Evolutionary conservation across 2,113 vertebrate species (phyloP).

Genomic region (Tangachromis dhanisi): DNA sequence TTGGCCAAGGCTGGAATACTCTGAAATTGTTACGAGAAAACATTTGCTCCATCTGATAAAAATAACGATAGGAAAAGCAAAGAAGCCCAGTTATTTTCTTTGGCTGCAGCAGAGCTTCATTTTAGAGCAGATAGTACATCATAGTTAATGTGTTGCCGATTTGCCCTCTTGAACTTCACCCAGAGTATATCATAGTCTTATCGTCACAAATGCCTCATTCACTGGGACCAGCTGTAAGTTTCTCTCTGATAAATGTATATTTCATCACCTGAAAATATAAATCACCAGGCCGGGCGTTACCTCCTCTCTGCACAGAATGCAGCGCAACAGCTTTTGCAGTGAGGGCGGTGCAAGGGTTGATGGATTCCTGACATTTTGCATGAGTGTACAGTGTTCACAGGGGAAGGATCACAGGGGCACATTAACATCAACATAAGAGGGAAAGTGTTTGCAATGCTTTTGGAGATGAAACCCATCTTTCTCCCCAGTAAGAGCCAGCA

Average conservation of each 20-base stretch:
- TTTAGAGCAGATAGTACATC: slow-evolving; percentile 39
- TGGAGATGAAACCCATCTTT: slow-evolving; percentile 17
- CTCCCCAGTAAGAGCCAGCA: background rate
- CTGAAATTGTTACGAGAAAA: background rate
- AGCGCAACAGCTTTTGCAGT: background rate
- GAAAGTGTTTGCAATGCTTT: background rate
- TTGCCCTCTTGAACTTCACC: slow-evolving; percentile 55
- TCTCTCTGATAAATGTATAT: slow-evolving; percentile 45
- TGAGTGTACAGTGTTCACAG: background rate
- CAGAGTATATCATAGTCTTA: slow-evolving; percentile 54
- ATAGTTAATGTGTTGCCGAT: slow-evolving; percentile 39
- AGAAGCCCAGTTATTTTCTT: background rate
- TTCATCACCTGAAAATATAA: slow-evolving; percentile 43
- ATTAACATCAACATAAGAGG: background rate
- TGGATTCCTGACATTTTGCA: background rate
- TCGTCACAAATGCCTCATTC: slow-evolving; percentile 34
- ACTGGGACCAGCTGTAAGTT: slow-evolving; percentile 4
- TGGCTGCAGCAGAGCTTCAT: background rate
- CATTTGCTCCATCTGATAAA: background rate
- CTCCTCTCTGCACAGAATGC: slow-evolving; percentile 5
- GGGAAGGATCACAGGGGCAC: background rate
- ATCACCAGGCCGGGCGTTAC: background rate
- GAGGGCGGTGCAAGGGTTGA: background rate
- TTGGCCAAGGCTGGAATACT: background rate
- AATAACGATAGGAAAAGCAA: background rate